Base-by-base conservation (phyloP, 2,797 vertebrate genomes). In the Coilia nasus region DNA sequence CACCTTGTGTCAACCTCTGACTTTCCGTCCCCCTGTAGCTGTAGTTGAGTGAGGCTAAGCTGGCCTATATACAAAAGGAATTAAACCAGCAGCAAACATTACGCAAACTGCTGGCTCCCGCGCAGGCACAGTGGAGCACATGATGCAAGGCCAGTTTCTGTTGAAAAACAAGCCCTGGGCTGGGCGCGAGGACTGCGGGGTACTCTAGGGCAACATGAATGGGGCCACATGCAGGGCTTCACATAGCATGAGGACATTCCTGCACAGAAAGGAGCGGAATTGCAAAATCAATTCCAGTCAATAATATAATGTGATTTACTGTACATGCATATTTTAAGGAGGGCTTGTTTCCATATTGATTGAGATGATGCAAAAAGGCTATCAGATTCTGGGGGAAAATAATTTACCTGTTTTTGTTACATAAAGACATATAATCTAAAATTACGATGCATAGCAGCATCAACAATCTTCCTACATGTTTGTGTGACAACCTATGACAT, bases 41-140 rank as follows among this genome's bases (percentile, higher is more conserved):
- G 7, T 14, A 23, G 46, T 54, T 83, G 67, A 59, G n/a, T n/a
- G n/a, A n/a, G n/a, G 31, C 50, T 85, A 82, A 75, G 54, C 81
- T 89, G 87, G 84, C 87, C 88, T 86, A 91, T 88, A 92, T 92
- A 92, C 90, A 90, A 88, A 88, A 31, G 88, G 87, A 87, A 81
- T 88, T 85, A 86, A 90, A 81, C 81, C 90, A 89, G 90, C 87
- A 91, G 91, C 91, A 95, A 93, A 94, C 90, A 94, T 96, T 95
- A 90, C 93, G 89, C 93, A 96, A 95, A 88, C 1, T 9, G 41
- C 57, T 90, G 90, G 88, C 86, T 35, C 84, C 86, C 86, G 60
- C 47, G 84, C 84, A 21, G 46, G 50, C 6, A 71, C 86, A 87
- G 86, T 83, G 87, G 84, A 93, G 90, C 93, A 93, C 93, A 95